These are phyloP conservation scores for Tetragonula carbonaria DNA, from an alignment of 2,888 invertebrate species.

Conservation along the genomic window DNA sequence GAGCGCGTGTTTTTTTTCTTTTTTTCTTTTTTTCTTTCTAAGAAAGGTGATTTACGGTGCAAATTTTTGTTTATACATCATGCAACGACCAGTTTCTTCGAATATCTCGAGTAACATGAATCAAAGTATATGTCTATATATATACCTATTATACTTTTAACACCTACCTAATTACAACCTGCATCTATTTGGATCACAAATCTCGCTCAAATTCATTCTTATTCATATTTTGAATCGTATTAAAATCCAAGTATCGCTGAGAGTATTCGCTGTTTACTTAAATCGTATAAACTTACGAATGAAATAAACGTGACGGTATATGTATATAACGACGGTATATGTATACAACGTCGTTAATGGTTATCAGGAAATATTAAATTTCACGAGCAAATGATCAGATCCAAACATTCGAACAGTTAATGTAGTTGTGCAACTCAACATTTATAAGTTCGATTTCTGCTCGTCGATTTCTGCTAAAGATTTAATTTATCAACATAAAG, in stretches of 20 bases:
- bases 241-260: background rate
- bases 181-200: background rate
- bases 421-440: background rate
- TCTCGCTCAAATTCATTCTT: background rate
- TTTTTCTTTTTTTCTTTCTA: background rate
- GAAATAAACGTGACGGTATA: background rate
- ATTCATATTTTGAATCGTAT: background rate
- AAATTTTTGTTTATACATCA: constrained; percentile 10
- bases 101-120: background rate
- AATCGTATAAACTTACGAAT: background rate
- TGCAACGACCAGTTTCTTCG: constrained; percentile 18
- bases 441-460: no score
- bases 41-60: constrained; percentile 16
- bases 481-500: background rate
- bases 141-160: constrained; percentile 3
- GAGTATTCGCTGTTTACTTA: background rate
- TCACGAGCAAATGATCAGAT: background rate
- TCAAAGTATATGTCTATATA: background rate
- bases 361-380: background rate
- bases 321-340: no score
- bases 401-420: background rate
- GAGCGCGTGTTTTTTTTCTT: constrained; percentile 1
- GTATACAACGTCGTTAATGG: no score
- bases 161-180: background rate
- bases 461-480: no score